Evolutionary conservation across 2,797 vertebrate genomes (phyloP).

Genomic region (Tokudaia muenninki): DNA sequence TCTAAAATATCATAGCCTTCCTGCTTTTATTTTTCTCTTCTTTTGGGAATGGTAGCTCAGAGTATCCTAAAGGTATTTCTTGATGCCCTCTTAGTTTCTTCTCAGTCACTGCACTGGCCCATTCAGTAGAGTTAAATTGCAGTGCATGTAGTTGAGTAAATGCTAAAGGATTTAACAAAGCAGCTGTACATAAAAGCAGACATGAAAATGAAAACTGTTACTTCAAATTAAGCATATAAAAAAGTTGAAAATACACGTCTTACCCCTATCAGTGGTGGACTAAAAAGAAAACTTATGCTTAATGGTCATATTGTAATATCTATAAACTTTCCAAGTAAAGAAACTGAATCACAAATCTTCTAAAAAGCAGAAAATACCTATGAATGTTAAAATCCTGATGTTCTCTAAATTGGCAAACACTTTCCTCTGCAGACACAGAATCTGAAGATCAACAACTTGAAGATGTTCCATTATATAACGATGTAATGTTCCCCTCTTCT

Average conservation of each 20-base stretch:
- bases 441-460: constrained; percentile 92
- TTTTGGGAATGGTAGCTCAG: constrained; percentile 36
- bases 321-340: constrained; percentile 47
- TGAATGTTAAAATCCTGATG: constrained; percentile 54
- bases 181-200: not conserved
- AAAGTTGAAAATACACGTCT: not conserved
- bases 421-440: constrained; percentile 86
- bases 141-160: not conserved
- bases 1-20: constrained; percentile 55
- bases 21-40: constrained; percentile 26
- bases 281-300: constrained; percentile 53
- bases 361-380: not conserved
- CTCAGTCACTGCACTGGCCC: not conserved
- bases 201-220: constrained; percentile 52
- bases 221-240: constrained; percentile 38
- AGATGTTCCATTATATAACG: constrained; percentile 96
- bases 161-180: constrained; percentile 59
- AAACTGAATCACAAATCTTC: constrained; percentile 38
- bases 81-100: constrained; percentile 35
- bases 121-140: not conserved
- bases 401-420: constrained; percentile 37
- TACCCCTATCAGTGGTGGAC: constrained; percentile 13
- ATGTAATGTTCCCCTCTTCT: constrained; percentile 97
- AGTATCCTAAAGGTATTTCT: constrained; percentile 54
- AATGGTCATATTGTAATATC: not conserved